These are phyloP conservation scores for Drosophila buzzatii DNA, from an alignment of 2,888 invertebrate species.

Conservation along the genomic window DNA sequence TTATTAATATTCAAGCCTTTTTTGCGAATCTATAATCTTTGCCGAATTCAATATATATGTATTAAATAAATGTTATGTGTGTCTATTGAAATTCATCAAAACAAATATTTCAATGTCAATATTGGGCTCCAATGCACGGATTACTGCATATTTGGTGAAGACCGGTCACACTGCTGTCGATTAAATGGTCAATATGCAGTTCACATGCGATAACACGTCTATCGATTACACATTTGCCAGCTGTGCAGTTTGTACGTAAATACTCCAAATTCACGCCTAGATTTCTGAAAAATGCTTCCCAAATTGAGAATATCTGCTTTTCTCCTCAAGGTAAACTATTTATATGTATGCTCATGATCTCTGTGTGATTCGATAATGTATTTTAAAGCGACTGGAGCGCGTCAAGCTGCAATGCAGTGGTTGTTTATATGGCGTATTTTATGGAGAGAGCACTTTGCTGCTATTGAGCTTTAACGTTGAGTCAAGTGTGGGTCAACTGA, in stretches of 20 bases:
- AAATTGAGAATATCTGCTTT: constrained; percentile 90
- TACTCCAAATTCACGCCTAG: constrained; percentile 35
- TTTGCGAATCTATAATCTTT: constrained; percentile 70
- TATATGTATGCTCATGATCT: neutral
- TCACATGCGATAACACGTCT: constrained; percentile 23
- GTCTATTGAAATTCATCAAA: constrained; percentile 36
- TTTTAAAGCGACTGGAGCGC: constrained; percentile 88
- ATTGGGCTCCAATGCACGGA: neutral
- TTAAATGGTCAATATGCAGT: constrained; percentile 18
- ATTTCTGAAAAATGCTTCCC: constrained; percentile 87
- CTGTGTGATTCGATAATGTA: neutral
- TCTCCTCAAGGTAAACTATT: constrained; percentile 88
- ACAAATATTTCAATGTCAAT: neutral
- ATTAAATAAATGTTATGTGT: constrained; percentile 77
- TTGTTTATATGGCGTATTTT: constrained; percentile 91
- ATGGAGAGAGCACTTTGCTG: constrained; percentile 90
- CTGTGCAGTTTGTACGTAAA: constrained; percentile 63
- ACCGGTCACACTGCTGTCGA: constrained; percentile 39
- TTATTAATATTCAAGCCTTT: constrained; percentile 49
- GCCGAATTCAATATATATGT: constrained; percentile 64
- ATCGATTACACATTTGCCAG: constrained; percentile 63
- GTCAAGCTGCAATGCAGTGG: constrained; percentile 88
- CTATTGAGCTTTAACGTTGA: constrained; percentile 90
- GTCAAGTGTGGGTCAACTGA: constrained; percentile 86
- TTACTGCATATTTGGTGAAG: neutral